Evolutionary conservation across 2,113 vertebrate species (phyloP).

Genomic region (Acrocephalus arundinaceus): DNA sequence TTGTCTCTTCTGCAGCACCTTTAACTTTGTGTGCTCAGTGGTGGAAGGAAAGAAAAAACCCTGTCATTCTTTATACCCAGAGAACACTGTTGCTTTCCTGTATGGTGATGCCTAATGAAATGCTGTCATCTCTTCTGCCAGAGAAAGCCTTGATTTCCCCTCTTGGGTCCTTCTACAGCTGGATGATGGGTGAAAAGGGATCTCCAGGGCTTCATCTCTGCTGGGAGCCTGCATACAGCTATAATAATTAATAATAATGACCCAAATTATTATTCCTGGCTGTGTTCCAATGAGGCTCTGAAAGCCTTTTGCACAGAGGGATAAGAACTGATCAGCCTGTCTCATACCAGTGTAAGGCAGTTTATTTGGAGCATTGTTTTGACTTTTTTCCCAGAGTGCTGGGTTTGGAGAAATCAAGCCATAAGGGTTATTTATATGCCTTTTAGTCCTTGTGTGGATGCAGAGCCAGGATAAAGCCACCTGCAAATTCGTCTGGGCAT

Average conservation of each 20-base stretch:
- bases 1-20: not conserved
- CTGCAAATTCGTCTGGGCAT: not conserved
- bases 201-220: not conserved
- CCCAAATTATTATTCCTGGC: not conserved
- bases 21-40: not conserved
- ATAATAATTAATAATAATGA: not conserved
- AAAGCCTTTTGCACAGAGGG: not conserved
- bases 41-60: not conserved
- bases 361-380: not conserved
- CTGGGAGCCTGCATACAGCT: not conserved
- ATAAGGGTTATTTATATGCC: not conserved
- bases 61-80: not conserved
- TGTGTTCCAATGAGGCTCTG: not conserved
- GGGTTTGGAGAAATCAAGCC: not conserved
- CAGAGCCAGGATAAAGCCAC: not conserved
- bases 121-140: not conserved
- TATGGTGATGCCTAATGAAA: not conserved
- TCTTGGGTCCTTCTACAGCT: not conserved
- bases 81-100: not conserved
- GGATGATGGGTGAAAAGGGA: not conserved
- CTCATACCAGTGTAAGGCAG: not conserved
- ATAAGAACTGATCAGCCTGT: not conserved
- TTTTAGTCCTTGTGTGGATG: rapidly evolving
- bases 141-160: not conserved
- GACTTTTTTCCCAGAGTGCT: not conserved